These are phyloP conservation scores for Neodiprion virginianus DNA, from an alignment of 1,140 invertebrate genomes.

Conservation along the genomic window DNA sequence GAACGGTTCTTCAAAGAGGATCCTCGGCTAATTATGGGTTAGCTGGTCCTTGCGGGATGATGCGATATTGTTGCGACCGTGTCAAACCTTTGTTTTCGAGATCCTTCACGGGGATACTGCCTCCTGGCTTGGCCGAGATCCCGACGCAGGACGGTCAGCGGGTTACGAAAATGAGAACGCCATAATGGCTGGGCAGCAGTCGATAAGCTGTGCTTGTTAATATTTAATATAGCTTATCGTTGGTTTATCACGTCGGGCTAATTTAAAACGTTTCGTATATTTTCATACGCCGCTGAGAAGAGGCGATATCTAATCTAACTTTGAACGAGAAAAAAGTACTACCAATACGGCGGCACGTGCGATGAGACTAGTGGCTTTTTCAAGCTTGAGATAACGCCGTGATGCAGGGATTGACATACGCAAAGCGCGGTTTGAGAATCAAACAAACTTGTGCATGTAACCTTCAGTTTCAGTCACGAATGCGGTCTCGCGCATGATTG, in stretches of 20 bases:
- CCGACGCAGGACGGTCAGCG: not conserved
- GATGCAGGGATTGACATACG: no score
- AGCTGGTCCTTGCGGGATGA: not conserved
- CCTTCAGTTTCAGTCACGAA: no score
- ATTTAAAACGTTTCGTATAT: not conserved
- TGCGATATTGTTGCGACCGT: constrained; percentile 2
- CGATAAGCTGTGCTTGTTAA: not conserved
- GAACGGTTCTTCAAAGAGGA: not conserved
- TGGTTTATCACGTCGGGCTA: not conserved
- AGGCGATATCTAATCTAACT: not conserved
- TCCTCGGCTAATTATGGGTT: constrained; percentile 4
- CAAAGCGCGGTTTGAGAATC: no score
- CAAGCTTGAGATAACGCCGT: no score
- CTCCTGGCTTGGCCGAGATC: not conserved
- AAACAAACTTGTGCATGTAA: no score
- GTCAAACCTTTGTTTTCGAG: constrained; percentile 3
- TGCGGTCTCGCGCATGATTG: no score
- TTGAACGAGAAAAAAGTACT: not conserved
- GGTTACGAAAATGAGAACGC: not conserved
- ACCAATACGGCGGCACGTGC: not conserved
- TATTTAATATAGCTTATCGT: not conserved
- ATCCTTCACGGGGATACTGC: not conserved
- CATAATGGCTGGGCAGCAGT: not conserved
- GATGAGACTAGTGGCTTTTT: not conserved
- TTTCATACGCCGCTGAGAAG: no score